Conservation (phyloP, 2,113 vertebrate species). For the Butastur rufipennis region DNA sequence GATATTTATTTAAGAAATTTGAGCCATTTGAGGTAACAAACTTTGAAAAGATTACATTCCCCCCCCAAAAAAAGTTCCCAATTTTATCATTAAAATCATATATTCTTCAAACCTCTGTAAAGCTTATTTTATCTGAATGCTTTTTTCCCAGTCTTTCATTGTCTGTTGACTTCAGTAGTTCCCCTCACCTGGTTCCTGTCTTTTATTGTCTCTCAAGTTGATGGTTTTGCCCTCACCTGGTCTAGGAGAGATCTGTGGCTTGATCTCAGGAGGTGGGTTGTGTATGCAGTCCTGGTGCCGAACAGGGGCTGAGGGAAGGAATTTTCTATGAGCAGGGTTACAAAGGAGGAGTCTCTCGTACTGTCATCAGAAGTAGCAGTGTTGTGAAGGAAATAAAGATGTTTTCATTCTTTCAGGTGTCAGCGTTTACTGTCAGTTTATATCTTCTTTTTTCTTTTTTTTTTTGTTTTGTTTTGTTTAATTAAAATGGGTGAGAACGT, state of each 20-base stretch:
- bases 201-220: not conserved
- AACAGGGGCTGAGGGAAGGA: not conserved
- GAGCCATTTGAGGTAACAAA: not conserved
- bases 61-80: accelerated
- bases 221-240: not conserved
- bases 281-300: not conserved
- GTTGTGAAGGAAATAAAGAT: not conserved
- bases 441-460: not conserved
- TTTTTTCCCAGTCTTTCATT: not conserved
- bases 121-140: not conserved
- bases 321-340: not conserved
- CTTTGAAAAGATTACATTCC: not conserved
- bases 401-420: not conserved
- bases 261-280: not conserved
- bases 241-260: not conserved
- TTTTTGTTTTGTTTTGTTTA: too few relatives aligned
- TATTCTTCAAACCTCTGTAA: not conserved
- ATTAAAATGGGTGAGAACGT: accelerated
- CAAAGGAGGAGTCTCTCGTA: not conserved
- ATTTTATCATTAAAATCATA: not conserved
- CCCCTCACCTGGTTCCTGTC: not conserved
- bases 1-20: not conserved
- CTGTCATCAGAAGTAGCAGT: not conserved
- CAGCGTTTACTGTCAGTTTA: not conserved
- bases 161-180: not conserved